Evolutionary conservation across 2,888 invertebrate species (phyloP).

Genomic region (Nyleta sp.): DNA sequence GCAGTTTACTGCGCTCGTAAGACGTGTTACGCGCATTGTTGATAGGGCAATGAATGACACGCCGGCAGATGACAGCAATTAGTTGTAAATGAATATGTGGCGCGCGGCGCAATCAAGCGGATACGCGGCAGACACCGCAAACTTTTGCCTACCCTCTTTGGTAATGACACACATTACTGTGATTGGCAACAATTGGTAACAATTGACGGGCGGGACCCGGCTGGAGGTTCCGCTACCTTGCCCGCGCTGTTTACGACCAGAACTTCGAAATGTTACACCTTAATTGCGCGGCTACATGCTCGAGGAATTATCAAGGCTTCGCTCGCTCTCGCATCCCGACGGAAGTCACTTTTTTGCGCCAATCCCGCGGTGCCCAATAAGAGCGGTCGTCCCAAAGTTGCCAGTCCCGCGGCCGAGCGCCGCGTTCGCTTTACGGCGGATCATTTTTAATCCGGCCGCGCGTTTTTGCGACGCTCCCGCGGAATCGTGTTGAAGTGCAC

Average conservation of each 20-base stretch:
- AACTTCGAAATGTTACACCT: conserved; percentile 77
- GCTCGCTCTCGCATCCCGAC: conserved; percentile 61
- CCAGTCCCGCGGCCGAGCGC: too few relatives aligned
- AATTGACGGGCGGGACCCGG: conserved; percentile 80
- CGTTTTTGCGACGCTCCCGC: too few relatives aligned
- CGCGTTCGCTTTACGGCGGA: too few relatives aligned
- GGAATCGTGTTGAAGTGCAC: too few relatives aligned
- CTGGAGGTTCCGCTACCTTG: conserved; percentile 80
- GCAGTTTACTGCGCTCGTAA: conserved; percentile 27
- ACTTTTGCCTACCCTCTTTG: conserved; percentile 64
- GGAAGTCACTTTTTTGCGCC: conserved; percentile 61
- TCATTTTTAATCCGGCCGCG: conserved; percentile 1
- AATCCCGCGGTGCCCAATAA: conserved; percentile 6
- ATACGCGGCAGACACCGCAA: conserved; percentile 58
- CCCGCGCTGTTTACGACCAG: conserved; percentile 79
- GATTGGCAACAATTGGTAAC: conserved; percentile 81
- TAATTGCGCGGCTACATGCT: conserved; percentile 76
- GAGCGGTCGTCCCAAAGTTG: too few relatives aligned
- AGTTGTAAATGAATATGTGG: conserved; percentile 73
- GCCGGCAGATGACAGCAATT: conserved; percentile 70
- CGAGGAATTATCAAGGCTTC: conserved; percentile 75
- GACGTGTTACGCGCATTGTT: conserved; percentile 45
- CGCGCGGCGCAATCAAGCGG: conserved; percentile 68
- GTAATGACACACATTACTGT: conserved; percentile 77
- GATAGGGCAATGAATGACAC: conserved; percentile 60